A percentile compares a stretch with the other conserved stretches of the same genome.
These are phyloP conservation scores for Lamprologus ornatipinnis DNA, from an alignment of 2,113 vertebrate species.

Conservation along the genomic window DNA sequence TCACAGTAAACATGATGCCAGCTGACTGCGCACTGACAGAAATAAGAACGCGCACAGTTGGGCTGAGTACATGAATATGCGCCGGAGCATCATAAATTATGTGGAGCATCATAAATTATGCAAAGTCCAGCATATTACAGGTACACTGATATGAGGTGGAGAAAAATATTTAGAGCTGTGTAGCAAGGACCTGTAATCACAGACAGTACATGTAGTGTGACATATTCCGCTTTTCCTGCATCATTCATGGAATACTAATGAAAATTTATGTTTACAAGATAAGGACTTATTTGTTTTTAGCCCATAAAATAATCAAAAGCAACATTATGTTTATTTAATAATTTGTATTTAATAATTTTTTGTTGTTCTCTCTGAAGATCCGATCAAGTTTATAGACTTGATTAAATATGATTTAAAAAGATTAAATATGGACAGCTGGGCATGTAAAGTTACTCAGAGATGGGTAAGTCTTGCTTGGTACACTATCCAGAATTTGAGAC, in stretches of 20 bases:
- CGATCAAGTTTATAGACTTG: neutral
- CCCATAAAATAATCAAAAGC: neutral
- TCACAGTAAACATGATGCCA: neutral
- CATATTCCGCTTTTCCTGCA: neutral
- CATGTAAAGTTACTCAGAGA: neutral
- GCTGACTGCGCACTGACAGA: neutral
- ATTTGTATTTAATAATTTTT: neutral
- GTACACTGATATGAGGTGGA: neutral
- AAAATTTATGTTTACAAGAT: neutral
- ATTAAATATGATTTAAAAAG: neutral
- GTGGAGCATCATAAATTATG: too few species aligned
- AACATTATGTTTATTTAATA: neutral
- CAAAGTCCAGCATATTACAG: neutral
- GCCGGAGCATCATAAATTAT: neutral
- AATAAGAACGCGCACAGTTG: neutral
- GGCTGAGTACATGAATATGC: neutral
- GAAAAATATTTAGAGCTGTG: neutral
- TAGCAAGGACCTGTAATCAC: neutral
- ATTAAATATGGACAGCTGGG: neutral
- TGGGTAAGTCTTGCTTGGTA: neutral
- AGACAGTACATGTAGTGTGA: neutral
- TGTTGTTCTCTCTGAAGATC: neutral
- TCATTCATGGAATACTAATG: neutral
- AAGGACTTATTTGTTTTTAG: neutral
- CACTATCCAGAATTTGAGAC: neutral